Evolutionary conservation across 2,888 invertebrate genomes (phyloP), one percentile per base, ranked within the genome.

Genomic region (Kuschelorhynchus macadamiae): DNA sequence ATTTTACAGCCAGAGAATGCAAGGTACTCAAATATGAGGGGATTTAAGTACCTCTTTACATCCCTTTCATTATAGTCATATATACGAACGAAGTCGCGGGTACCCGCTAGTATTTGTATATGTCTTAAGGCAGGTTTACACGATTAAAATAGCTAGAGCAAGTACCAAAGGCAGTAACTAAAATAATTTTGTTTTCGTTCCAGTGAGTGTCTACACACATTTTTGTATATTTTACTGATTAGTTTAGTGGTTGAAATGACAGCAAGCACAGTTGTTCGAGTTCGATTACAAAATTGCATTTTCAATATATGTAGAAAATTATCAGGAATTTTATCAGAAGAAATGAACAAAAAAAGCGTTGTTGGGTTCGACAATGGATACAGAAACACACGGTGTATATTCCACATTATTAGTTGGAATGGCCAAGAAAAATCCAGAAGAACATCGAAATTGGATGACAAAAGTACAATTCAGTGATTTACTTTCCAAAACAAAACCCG

Each of bases 311-410:
- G 41, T 55, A 41, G 44, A 18, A 18, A 44, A 44, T 44, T 44
- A 44, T 17, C 44, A 25, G 25, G n/a, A 25, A 44, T 56, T 44
- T 25, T 42, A 44, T 56, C 16, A 16, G 18, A 56, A 56, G 42
- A 56, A 56, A 44, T 56, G 42, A n/a, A 44, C 42, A 56, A 56
- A 21, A 56, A 56, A 56, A 56, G 14, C 42, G 56, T 44, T 56
- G 30, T 56, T 56, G 42, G 21, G 56, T 56, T 44, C 44, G 56
- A 44, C 25, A 42, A 42, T 56, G 30, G 56, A 44, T 56, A 44
- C 12, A 4, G 18, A 41, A 30, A 42, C 55, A 39, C 52, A 52
- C 18, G 39, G 52, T 52, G 52, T 20, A 14, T 55, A 5, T 55
- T 42, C 42, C 42, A 55, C 55, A 21, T 55, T 41, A 42, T 39